Percentiles rank a stretch among this genome's conserved stretches.
Conservation (phyloP, 1,140 invertebrate species). For the Rhagoletis pomonella region DNA sequence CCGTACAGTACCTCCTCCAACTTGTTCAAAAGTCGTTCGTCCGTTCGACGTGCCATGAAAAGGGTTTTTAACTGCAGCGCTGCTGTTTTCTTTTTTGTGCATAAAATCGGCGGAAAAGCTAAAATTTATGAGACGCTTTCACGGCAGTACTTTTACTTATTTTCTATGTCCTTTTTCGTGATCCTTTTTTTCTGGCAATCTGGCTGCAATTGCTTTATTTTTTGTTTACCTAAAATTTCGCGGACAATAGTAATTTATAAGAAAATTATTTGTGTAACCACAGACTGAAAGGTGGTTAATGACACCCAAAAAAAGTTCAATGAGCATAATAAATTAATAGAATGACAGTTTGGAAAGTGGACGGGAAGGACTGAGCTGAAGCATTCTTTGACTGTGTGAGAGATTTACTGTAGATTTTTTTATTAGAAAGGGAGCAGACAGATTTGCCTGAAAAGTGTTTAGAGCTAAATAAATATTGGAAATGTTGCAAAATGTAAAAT, state of each 20-base stretch:
- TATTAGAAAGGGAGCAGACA: background rate
- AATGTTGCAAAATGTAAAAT: too few species aligned
- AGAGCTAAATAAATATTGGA: too few species aligned
- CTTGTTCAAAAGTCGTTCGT: background rate
- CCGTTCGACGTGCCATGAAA: background rate
- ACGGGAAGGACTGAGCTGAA: background rate
- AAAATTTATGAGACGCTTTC: slow-evolving; percentile 72
- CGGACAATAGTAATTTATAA: slow-evolving; percentile 30
- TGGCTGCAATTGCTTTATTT: background rate
- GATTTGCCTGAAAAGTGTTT: background rate
- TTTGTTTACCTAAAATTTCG: background rate
- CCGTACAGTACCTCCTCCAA: background rate
- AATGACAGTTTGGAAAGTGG: slow-evolving; percentile 31
- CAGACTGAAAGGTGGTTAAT: slow-evolving; percentile 46
- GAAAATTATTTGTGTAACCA: slow-evolving; percentile 40
- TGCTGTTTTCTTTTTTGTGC: background rate
- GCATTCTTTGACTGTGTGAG: background rate
- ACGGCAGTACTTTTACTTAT: slow-evolving; percentile 72
- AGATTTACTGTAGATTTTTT: background rate
- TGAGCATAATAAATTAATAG: slow-evolving; percentile 47
- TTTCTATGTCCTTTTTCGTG: slow-evolving; percentile 52
- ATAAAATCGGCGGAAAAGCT: slow-evolving; percentile 60
- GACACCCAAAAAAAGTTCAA: slow-evolving; percentile 2
- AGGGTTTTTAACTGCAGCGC: slow-evolving; percentile 53
- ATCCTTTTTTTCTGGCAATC: background rate